Evolutionary conservation across 2,113 vertebrate genomes (phyloP).

Genomic region (Hydrochoerus hydrochaeris): DNA sequence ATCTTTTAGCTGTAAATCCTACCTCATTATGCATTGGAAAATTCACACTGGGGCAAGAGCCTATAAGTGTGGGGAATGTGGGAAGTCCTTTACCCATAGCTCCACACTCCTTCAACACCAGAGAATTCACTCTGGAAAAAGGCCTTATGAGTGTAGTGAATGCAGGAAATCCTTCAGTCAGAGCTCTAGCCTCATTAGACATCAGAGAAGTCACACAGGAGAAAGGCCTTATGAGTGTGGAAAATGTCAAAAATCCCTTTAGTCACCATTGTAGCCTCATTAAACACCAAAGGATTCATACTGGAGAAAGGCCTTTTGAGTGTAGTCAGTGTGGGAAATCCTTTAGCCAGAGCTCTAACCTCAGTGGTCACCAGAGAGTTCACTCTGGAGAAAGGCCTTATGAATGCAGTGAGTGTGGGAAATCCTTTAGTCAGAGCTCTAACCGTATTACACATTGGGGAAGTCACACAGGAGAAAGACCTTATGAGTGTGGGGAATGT

Average conservation of each 20-base stretch:
- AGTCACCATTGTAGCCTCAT: no score
- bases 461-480: no score
- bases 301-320: not conserved
- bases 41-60: no score
- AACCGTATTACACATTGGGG: no score
- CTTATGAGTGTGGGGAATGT: constrained; percentile 16
- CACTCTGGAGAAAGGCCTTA: not conserved
- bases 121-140: not conserved
- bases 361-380: not conserved
- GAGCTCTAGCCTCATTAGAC: not conserved
- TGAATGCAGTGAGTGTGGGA: no score
- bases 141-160: not conserved
- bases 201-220: not conserved
- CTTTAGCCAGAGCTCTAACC: not conserved
- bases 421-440: no score
- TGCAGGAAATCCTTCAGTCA: not conserved
- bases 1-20: no score
- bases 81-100: no score
- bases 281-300: not conserved
- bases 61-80: no score
- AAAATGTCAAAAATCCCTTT: not conserved
- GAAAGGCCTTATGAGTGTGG: not conserved
- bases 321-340: not conserved
- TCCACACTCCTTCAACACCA: not conserved
- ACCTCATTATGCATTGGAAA: no score